Evolutionary conservation across 2,797 vertebrate species (phyloP).

Genomic region (Trachurus trachurus): DNA sequence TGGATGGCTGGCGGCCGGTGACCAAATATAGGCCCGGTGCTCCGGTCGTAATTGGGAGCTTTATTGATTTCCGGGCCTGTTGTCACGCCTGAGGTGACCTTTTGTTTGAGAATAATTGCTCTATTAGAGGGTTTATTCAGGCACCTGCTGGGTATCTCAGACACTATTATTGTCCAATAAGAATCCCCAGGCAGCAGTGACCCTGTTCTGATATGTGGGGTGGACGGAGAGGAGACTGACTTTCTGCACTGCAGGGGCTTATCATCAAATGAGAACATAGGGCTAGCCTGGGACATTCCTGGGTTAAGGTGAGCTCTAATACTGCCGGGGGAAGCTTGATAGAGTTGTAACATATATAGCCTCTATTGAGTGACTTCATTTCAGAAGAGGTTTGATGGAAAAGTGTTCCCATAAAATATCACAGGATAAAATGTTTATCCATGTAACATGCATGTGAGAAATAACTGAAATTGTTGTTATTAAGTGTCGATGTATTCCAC

Average conservation of each 20-base stretch:
- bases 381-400: not conserved
- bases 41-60: slow-evolving; percentile 80
- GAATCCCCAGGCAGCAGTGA: slow-evolving; percentile 67
- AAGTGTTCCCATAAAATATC: not conserved
- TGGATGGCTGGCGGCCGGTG: slow-evolving; percentile 53
- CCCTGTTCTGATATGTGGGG: slow-evolving; percentile 69
- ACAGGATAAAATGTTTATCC: not conserved
- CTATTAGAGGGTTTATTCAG: slow-evolving; percentile 86
- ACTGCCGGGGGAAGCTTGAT: slow-evolving; percentile 30
- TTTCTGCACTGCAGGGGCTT: slow-evolving; percentile 45
- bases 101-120: slow-evolving; percentile 89
- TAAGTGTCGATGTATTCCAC: not conserved
- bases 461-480: slow-evolving; percentile 2
- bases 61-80: slow-evolving; percentile 86
- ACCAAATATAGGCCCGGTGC: slow-evolving; percentile 70
- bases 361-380: slow-evolving; percentile 28
- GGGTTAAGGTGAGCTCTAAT: slow-evolving; percentile 36
- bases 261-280: slow-evolving; percentile 52
- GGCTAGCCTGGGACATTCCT: not conserved
- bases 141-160: slow-evolving; percentile 80
- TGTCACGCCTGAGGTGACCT: slow-evolving; percentile 85
- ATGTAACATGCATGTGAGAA: not conserved
- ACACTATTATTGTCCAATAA: slow-evolving; percentile 81
- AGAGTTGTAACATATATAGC: slow-evolving; percentile 39
- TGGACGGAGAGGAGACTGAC: slow-evolving; percentile 39